Conservation (phyloP, 2,797 vertebrate species). For the Sparus aurata region DNA sequence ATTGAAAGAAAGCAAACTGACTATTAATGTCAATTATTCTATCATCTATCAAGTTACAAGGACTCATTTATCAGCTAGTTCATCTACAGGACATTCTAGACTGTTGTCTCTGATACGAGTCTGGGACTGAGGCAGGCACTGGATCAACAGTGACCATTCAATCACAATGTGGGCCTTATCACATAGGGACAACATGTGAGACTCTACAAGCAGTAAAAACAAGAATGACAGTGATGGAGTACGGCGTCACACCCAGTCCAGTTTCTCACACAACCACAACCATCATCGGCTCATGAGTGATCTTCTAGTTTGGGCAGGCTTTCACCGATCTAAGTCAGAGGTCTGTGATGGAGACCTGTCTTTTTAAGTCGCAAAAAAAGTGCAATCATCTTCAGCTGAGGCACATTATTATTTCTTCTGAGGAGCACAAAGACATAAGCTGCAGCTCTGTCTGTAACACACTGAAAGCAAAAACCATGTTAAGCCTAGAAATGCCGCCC, state of each 20-base stretch:
- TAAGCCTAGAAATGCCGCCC: not conserved
- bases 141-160: not conserved
- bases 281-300: not conserved
- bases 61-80: not conserved
- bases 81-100: not conserved
- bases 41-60: too few species aligned
- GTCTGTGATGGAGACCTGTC: not conserved
- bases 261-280: not conserved
- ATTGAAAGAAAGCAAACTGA: not conserved
- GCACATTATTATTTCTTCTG: not conserved
- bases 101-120: not conserved
- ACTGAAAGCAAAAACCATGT: not conserved
- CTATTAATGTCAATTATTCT: not conserved
- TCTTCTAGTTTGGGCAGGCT: not conserved
- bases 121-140: not conserved
- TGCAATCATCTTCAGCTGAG: not conserved
- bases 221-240: conserved; percentile 9
- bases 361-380: not conserved
- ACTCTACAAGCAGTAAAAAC: not conserved
- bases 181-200: not conserved
- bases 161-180: not conserved
- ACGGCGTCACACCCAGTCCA: not conserved
- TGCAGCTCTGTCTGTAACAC: not conserved
- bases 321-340: not conserved
- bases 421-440: not conserved